Evolutionary conservation across 2,888 invertebrate genomes (phyloP).

Genomic region (Achlya flavicornis): DNA sequence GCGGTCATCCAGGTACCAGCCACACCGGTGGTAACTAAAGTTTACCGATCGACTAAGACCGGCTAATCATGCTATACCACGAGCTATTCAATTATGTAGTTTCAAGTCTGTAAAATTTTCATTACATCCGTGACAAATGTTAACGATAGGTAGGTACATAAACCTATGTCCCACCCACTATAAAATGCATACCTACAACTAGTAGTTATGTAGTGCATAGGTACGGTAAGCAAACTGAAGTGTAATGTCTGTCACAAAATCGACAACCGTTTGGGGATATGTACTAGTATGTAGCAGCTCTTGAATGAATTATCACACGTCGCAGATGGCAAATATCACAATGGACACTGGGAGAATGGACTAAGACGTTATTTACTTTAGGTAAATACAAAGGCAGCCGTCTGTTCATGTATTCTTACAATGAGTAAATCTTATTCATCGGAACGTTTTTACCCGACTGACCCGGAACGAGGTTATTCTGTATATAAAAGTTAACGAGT

Average conservation of each 20-base stretch:
- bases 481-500: background rate
- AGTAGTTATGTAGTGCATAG: background rate
- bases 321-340: background rate
- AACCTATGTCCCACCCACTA: too few relatives aligned
- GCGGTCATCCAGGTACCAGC: too few relatives aligned
- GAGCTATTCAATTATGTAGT: too few relatives aligned
- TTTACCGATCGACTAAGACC: too few relatives aligned
- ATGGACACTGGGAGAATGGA: background rate
- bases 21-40: too few relatives aligned
- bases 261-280: slow-evolving; percentile 2
- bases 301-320: slow-evolving; percentile 2
- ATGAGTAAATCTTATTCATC: background rate
- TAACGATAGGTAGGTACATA: too few relatives aligned
- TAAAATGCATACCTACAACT: too few relatives aligned
- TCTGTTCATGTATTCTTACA: background rate
- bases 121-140: too few relatives aligned
- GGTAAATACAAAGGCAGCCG: background rate
- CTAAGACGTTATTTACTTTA: background rate
- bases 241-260: slow-evolving; percentile 1
- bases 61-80: too few relatives aligned
- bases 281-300: background rate
- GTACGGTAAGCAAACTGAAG: background rate
- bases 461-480: too few relatives aligned
- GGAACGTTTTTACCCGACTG: too few relatives aligned
- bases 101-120: too few relatives aligned